Evolutionary conservation across 2,797 vertebrate species (phyloP).

Genomic region (Malacoctenus gilli): DNA sequence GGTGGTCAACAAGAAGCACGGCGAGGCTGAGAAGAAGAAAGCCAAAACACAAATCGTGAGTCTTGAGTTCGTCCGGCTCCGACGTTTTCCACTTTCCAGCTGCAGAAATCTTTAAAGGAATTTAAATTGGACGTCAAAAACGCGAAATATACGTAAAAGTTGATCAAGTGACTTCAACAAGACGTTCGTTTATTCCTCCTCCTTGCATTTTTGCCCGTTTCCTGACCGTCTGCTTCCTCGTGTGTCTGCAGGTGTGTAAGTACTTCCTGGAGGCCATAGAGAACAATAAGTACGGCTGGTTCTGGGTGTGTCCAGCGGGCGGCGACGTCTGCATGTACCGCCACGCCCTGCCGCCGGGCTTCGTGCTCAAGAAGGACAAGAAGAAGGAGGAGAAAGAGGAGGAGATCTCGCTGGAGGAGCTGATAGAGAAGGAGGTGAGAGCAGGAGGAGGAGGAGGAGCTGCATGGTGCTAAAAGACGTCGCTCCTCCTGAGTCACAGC

Average conservation of each 20-base stretch:
- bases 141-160: too few species aligned
- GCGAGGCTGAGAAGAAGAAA: slow-evolving; percentile 97
- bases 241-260: slow-evolving; percentile 88
- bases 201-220: too few species aligned
- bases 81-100: too few species aligned
- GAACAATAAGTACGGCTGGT: slow-evolving; percentile 98
- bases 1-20: slow-evolving; percentile 96
- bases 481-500: background rate
- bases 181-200: too few species aligned
- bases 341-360: slow-evolving; percentile 94
- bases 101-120: too few species aligned
- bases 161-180: too few species aligned
- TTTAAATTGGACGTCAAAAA: too few species aligned
- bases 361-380: slow-evolving; percentile 95
- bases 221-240: background rate
- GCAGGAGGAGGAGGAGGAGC: too few species aligned
- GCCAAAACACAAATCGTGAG: slow-evolving; percentile 95
- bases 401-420: slow-evolving; percentile 96
- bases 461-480: too few species aligned
- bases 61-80: too few species aligned
- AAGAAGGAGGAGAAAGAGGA: slow-evolving; percentile 96
- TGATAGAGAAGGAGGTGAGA: slow-evolving; percentile 95
- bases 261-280: slow-evolving; percentile 97
- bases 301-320: slow-evolving; percentile 94
- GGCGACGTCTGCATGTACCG: slow-evolving; percentile 95